These are phyloP conservation scores for Camponotus vicinus DNA, from an alignment of 1,140 invertebrate species.

Conservation along the genomic window DNA sequence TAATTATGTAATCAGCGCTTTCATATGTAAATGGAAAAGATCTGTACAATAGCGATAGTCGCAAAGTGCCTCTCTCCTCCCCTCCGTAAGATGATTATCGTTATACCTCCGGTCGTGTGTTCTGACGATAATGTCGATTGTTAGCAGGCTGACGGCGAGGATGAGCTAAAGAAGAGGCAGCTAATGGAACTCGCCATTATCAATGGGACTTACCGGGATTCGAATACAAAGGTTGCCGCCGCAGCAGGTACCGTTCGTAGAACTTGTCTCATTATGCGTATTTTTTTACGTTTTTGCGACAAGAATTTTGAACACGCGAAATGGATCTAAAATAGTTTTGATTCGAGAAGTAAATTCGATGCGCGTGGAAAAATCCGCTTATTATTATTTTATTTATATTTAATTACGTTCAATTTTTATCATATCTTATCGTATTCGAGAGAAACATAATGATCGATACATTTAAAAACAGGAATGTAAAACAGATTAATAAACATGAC, in stretches of 20 bases:
- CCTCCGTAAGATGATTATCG: conserved; percentile 56
- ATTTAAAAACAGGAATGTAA: too few relatives aligned
- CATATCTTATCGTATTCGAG: too few relatives aligned
- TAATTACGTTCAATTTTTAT: too few relatives aligned
- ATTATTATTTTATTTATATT: too few relatives aligned
- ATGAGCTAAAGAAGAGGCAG: conserved; percentile 99
- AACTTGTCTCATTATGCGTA: conserved; percentile 23
- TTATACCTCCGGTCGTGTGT: conserved; percentile 38
- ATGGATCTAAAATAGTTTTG: not conserved
- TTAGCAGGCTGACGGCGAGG: conserved; percentile 99
- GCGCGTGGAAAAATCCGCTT: too few relatives aligned
- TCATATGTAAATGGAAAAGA: conserved; percentile 47
- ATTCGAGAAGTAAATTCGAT: too few relatives aligned
- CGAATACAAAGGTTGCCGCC: conserved; percentile 93
- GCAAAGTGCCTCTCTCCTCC: not conserved
- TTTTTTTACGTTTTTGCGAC: not conserved
- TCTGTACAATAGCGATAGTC: conserved; percentile 19
- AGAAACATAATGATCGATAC: too few relatives aligned
- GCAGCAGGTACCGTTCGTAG: conserved; percentile 87
- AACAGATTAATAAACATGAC: too few relatives aligned
- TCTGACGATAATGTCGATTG: conserved; percentile 83
- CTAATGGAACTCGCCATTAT: conserved; percentile 99
- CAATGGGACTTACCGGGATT: conserved; percentile 99
- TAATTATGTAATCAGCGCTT: conserved; percentile 23
- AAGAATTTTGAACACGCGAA: not conserved